Conservation (phyloP, 2,797 vertebrate genomes). For the Valencia hispanica region DNA sequence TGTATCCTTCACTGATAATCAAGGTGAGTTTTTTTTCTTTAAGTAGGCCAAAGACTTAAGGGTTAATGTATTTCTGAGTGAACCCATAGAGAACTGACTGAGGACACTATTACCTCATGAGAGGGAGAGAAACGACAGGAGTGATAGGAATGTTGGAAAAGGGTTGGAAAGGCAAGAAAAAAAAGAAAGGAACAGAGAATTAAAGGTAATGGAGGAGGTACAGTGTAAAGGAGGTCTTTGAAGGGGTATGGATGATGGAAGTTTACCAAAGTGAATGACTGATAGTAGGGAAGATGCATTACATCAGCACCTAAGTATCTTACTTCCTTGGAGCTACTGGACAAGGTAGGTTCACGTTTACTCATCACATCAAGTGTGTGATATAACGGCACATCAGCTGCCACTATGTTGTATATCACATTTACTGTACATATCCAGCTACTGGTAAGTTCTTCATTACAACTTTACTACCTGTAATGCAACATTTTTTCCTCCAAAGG, state of each 20-base stretch:
- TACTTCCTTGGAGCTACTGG: slow-evolving; percentile 23
- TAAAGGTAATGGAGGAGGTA: slow-evolving; percentile 26
- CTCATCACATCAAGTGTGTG: neutral
- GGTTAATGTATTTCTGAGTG: slow-evolving; percentile 70
- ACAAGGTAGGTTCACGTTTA: slow-evolving; percentile 11
- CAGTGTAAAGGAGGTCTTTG: slow-evolving; percentile 25
- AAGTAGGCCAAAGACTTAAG: slow-evolving; percentile 68
- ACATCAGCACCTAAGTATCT: slow-evolving; percentile 35
- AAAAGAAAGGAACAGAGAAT: slow-evolving; percentile 7
- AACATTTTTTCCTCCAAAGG: neutral
- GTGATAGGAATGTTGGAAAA: slow-evolving; percentile 19
- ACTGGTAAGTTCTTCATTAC: neutral
- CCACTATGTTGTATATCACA: neutral
- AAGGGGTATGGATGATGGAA: slow-evolving; percentile 16
- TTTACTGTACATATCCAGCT: slow-evolving; percentile 11
- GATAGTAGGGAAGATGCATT: slow-evolving; percentile 33
- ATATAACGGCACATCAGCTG: slow-evolving; percentile 5
- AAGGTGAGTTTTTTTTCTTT: slow-evolving; percentile 52
- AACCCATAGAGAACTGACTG: slow-evolving; percentile 66
- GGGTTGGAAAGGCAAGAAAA: slow-evolving; percentile 10
- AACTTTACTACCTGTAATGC: neutral
- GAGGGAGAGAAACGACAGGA: slow-evolving; percentile 15
- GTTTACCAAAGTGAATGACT: slow-evolving; percentile 50
- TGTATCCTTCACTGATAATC: slow-evolving; percentile 65
- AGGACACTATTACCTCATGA: slow-evolving; percentile 56